These are phyloP conservation scores for Athalia cordata DNA, from an alignment of 2,888 invertebrate genomes.

Conservation along the genomic window DNA sequence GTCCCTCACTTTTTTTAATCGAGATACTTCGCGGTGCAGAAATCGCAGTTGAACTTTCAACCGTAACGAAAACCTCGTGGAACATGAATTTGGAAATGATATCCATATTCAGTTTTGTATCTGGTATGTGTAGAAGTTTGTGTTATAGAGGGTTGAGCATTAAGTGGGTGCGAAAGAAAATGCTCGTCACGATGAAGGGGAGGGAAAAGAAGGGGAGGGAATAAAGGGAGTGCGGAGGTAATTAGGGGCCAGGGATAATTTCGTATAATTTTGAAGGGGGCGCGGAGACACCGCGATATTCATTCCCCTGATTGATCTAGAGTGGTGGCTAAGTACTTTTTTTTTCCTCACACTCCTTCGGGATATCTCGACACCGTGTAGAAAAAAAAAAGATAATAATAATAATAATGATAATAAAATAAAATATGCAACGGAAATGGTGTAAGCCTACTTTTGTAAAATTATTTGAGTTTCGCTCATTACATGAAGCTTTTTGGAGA, in stretches of 20 bases:
- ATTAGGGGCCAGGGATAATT: slow-evolving; percentile 39
- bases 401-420: neutral
- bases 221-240: slow-evolving; percentile 6
- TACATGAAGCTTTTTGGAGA: no score
- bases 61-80: no score
- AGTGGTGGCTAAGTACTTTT: slow-evolving; percentile 34
- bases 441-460: neutral
- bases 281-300: slow-evolving; percentile 22
- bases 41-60: no score
- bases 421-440: neutral
- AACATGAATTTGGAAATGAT: no score
- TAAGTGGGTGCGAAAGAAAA: slow-evolving; percentile 6
- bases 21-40: no score
- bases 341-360: slow-evolving; percentile 1
- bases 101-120: no score
- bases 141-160: no score
- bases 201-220: neutral
- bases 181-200: neutral
- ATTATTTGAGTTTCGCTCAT: no score
- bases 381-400: neutral
- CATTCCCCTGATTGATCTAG: slow-evolving; percentile 37
- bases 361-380: neutral
- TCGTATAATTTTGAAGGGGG: slow-evolving; percentile 30
- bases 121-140: no score
- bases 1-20: no score